Conservation (phyloP, 1,140 invertebrate species). For the Tetranychus cinnabarinus region DNA sequence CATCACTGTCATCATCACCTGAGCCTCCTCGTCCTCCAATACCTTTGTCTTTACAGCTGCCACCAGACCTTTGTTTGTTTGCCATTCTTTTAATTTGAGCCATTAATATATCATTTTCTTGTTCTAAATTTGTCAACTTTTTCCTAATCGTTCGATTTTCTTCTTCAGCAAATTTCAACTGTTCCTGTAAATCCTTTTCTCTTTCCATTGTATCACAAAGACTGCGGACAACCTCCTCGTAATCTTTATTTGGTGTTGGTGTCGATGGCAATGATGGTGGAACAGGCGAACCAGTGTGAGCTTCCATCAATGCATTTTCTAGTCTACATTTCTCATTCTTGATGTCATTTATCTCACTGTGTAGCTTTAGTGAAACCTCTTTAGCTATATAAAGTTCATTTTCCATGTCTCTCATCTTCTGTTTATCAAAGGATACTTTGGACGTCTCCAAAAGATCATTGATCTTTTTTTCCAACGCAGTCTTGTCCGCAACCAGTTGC, state of each 20-base stretch:
- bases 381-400: constrained; percentile 58
- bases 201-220: constrained; percentile 69
- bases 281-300: not conserved
- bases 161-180: constrained; percentile 66
- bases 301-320: constrained; percentile 13
- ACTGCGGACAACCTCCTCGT: constrained; percentile 50
- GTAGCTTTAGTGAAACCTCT: constrained; percentile 34
- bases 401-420: constrained; percentile 34
- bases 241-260: constrained; percentile 29
- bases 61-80: not conserved
- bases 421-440: constrained; percentile 13
- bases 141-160: constrained; percentile 60
- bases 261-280: constrained; percentile 5
- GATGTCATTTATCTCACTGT: constrained; percentile 45
- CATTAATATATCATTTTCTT: constrained; percentile 75
- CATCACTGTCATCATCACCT: constrained; percentile 30
- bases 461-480: constrained; percentile 15
- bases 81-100: constrained; percentile 29
- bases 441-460: constrained; percentile 12
- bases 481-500: constrained; percentile 54
- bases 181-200: constrained; percentile 72
- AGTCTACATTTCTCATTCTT: constrained; percentile 28
- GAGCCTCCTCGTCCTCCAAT: not conserved
- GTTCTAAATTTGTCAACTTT: constrained; percentile 61
- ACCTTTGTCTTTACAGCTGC: not conserved